phyloP scores from a whole-genome alignment of 2,888 invertebrate species.

The Megastigmus dorsalis region DNA sequence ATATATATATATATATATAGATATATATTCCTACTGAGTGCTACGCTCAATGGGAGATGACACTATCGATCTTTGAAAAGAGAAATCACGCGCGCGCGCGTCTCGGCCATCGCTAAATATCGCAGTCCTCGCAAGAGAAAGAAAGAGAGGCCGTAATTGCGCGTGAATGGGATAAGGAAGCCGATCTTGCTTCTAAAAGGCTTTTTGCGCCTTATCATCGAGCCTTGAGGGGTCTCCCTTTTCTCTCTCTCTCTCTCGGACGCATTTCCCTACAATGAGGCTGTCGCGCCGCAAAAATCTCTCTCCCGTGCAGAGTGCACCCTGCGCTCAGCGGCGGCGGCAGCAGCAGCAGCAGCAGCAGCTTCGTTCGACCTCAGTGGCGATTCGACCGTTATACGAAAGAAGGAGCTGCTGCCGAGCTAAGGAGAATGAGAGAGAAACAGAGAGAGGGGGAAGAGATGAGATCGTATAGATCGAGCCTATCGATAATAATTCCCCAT shows the following conservation, averaged over 20 bases:
- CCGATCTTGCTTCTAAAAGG: constrained; percentile 14
- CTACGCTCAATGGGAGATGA: constrained; percentile 1
- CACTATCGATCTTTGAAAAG: constrained; percentile 40
- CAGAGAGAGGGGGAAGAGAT: constrained; percentile 13
- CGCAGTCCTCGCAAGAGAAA: neutral
- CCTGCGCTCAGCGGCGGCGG: too few species aligned
- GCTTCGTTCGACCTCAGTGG: constrained; percentile 32
- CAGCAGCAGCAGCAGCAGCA: too few species aligned
- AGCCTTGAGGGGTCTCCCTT: constrained; percentile 25
- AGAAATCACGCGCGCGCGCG: constrained; percentile 20
- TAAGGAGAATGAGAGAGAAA: neutral
- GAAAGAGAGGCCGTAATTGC: constrained; percentile 27
- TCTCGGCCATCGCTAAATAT: too few species aligned
- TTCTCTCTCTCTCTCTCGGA: neutral
- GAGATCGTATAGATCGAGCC: constrained; percentile 59
- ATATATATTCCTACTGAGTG: too few species aligned
- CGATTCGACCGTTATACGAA: constrained; percentile 42
- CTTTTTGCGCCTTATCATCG: constrained; percentile 47
- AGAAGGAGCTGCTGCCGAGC: constrained; percentile 1
- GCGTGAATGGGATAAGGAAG: constrained; percentile 34
- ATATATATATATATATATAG: too few species aligned
- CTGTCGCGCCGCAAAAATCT: neutral
- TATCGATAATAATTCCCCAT: constrained; percentile 56
- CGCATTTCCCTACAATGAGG: constrained; percentile 48
- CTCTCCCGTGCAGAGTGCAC: neutral